Conservation (phyloP, 1,140 invertebrate species). For the Mizuhopecten yessoensis region DNA sequence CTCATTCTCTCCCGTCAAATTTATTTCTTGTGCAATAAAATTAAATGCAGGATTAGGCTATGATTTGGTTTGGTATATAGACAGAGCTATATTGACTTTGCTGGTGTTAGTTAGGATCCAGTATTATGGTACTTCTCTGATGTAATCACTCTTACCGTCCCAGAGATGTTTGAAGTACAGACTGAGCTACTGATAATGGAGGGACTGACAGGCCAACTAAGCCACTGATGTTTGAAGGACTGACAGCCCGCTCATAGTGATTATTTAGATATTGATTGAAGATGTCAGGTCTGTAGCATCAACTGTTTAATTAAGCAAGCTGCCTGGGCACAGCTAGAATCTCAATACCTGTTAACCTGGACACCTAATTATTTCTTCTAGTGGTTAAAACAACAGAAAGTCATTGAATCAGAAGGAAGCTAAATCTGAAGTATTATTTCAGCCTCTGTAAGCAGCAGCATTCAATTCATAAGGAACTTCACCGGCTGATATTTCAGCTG, state of each 20-base stretch:
- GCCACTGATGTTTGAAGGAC: not conserved
- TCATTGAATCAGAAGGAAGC: slow-evolving; percentile 3
- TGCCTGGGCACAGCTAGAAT: not conserved
- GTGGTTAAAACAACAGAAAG: not conserved
- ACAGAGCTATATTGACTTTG: no score
- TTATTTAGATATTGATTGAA: slow-evolving; percentile 14
- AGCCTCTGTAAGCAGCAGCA: not conserved
- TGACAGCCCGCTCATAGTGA: not conserved
- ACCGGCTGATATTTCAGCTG: slow-evolving; percentile 8
- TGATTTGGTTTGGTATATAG: no score
- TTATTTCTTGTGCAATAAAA: no score
- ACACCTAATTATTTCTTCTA: not conserved
- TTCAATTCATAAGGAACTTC: slow-evolving; percentile 20
- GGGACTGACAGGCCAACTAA: not conserved
- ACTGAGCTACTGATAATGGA: not conserved
- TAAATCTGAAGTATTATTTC: slow-evolving; percentile 21
- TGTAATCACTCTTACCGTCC: no score
- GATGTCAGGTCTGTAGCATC: not conserved
- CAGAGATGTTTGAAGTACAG: no score
- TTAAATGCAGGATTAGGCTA: no score
- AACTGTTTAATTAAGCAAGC: slow-evolving; percentile 7
- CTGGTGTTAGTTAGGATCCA: no score
- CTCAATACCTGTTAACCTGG: not conserved
- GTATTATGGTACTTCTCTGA: no score
- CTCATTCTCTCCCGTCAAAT: no score